These are phyloP conservation scores for Megaptera novaeangliae DNA, from an alignment of 2,113 vertebrate species.

Conservation along the genomic window DNA sequence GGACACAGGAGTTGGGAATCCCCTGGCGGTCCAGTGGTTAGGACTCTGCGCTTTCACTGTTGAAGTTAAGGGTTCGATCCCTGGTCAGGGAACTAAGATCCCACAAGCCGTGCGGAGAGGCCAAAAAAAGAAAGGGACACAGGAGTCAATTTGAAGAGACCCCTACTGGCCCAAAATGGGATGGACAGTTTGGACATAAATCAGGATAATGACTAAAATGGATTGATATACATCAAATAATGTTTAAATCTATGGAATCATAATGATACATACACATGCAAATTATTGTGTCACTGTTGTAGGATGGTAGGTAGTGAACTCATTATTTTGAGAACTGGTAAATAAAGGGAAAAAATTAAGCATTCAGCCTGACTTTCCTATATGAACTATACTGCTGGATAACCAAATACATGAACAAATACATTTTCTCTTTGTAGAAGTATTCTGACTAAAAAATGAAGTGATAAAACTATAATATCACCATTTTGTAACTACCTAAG, in stretches of 20 bases:
- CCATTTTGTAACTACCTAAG: background rate
- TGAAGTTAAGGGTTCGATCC: background rate
- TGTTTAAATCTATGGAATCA: constrained; percentile 18
- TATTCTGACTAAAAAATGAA: background rate
- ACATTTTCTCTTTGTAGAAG: background rate
- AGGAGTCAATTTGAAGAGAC: background rate
- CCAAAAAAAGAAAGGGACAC: background rate
- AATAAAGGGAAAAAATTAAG: background rate
- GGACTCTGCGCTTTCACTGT: background rate
- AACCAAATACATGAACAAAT: background rate
- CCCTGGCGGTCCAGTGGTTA: background rate
- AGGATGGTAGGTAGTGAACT: background rate
- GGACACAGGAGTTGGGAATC: background rate
- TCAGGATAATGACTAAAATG: background rate
- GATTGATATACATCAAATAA: background rate
- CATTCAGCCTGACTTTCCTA: background rate
- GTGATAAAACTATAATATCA: background rate
- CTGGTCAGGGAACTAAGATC: background rate
- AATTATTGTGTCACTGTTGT: background rate
- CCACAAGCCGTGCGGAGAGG: no score
- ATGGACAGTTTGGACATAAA: background rate
- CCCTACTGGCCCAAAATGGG: background rate
- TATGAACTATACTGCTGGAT: background rate
- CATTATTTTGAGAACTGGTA: background rate
- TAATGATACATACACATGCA: background rate